Percentiles rank a stretch among this genome's conserved stretches.
These are phyloP conservation scores for Columba guinea DNA, from an alignment of 2,797 vertebrate species.

Conservation along the genomic window DNA sequence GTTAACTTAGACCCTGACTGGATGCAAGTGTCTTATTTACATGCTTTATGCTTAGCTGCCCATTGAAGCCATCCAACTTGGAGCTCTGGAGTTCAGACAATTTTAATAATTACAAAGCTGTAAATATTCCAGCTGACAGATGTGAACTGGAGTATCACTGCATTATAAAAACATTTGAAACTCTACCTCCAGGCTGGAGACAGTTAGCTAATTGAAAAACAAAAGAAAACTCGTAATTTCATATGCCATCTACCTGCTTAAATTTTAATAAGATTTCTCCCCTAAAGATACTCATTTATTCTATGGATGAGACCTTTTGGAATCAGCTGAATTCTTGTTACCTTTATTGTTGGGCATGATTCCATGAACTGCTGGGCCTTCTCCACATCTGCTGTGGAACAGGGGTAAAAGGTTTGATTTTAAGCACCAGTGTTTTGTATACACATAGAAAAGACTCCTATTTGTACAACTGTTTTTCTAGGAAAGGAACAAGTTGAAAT, in stretches of 20 bases:
- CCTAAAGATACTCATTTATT: background rate
- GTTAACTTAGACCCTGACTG: background rate
- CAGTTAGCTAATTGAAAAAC: constrained; percentile 48
- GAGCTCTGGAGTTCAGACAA: constrained; percentile 8
- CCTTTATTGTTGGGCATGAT: background rate
- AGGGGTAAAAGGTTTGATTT: background rate
- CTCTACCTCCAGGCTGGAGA: constrained; percentile 52
- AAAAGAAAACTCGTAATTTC: background rate
- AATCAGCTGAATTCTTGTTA: background rate
- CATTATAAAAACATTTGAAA: constrained; percentile 67
- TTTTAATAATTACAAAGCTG: constrained; percentile 50
- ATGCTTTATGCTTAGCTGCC: background rate
- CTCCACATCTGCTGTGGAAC: background rate
- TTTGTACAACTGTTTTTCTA: background rate
- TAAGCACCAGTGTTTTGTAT: background rate
- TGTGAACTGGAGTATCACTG: constrained; percentile 33
- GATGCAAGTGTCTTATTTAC: background rate
- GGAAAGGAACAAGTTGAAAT: background rate
- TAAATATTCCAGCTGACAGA: constrained; percentile 66
- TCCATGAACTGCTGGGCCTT: background rate
- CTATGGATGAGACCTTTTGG: background rate
- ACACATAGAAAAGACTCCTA: background rate
- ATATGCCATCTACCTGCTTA: background rate
- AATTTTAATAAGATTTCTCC: constrained; percentile 50
- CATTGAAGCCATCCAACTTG: background rate